A percentile compares a stretch with the other conserved stretches of the same genome.
phyloP scores from a whole-genome alignment of 2,888 invertebrate genomes.

The Cryptocephalus primarius region DNA sequence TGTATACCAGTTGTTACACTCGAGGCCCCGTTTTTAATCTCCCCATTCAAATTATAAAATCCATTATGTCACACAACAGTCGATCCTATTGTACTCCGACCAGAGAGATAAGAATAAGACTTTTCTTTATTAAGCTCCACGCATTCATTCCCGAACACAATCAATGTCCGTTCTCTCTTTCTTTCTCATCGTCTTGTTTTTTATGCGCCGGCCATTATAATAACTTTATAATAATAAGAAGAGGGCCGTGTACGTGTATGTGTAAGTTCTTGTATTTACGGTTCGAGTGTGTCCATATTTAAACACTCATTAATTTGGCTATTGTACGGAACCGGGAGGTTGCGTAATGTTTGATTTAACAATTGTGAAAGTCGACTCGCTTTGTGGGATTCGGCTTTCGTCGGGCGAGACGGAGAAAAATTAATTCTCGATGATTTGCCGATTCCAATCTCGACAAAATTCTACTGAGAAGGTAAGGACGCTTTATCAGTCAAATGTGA shows the following conservation, averaged over 20 bases:
- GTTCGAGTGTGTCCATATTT: not conserved
- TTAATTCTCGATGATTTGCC: too few species aligned
- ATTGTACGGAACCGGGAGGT: not conserved
- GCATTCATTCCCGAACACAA: not conserved
- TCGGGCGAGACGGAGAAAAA: too few species aligned
- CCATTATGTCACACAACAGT: constrained; percentile 22
- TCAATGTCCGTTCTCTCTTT: not conserved
- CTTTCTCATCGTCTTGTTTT: too few species aligned
- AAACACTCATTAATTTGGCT: not conserved
- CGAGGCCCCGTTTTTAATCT: constrained; percentile 27
- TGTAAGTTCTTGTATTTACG: not conserved
- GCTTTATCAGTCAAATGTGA: too few species aligned
- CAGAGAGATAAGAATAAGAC: not conserved
- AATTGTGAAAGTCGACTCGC: not conserved
- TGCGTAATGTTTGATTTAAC: not conserved
- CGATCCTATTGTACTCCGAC: constrained; percentile 14
- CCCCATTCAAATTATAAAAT: constrained; percentile 32
- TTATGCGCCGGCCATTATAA: not conserved
- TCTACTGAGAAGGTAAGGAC: too few species aligned
- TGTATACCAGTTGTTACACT: constrained; percentile 21
- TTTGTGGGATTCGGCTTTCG: too few species aligned
- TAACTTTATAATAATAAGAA: not conserved
- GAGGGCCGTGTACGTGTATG: not conserved
- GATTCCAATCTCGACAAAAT: too few species aligned
- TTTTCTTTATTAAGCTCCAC: not conserved